These are phyloP conservation scores for Drosophila anomalipes DNA, from an alignment of 2,888 invertebrate genomes.

Conservation along the genomic window DNA sequence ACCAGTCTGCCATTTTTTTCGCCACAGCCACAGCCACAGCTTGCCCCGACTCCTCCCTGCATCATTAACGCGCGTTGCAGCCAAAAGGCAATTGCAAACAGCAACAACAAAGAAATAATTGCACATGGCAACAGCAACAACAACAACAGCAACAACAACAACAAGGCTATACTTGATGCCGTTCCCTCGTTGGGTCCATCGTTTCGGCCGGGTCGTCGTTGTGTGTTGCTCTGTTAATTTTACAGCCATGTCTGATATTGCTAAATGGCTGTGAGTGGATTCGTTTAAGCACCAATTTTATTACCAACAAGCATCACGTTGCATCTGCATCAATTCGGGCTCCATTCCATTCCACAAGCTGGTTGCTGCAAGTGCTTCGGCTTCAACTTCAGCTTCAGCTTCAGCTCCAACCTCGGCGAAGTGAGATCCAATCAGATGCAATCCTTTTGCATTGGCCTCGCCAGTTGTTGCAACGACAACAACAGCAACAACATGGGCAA, in stretches of 20 bases:
- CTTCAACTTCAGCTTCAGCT: slow-evolving; percentile 51
- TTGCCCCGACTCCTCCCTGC: slow-evolving; percentile 56
- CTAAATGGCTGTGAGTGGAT: slow-evolving; percentile 84
- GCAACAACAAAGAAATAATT: slow-evolving; percentile 56
- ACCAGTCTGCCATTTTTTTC: slow-evolving; percentile 75
- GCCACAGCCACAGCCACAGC: slow-evolving; percentile 14
- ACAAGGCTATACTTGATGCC: slow-evolving; percentile 35
- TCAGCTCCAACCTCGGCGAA: slow-evolving; percentile 33
- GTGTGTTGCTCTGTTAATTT: slow-evolving; percentile 81
- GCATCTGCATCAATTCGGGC: slow-evolving; percentile 75
- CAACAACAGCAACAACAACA: slow-evolving; percentile 21
- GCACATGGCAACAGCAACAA: slow-evolving; percentile 51
- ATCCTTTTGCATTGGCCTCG: slow-evolving; percentile 69
- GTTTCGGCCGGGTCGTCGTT: slow-evolving; percentile 48
- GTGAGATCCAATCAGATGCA: slow-evolving; percentile 81
- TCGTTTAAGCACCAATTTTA: slow-evolving; percentile 84
- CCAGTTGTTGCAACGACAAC: slow-evolving; percentile 54
- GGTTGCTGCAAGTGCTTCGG: slow-evolving; percentile 40
- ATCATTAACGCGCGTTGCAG: slow-evolving; percentile 74
- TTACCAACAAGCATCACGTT: slow-evolving; percentile 82
- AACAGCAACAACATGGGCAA: slow-evolving; percentile 25
- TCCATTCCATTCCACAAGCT: slow-evolving; percentile 27
- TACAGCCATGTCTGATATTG: slow-evolving; percentile 83
- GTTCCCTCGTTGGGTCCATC: slow-evolving; percentile 18
- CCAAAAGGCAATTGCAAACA: slow-evolving; percentile 57